Evolutionary conservation across 2,113 vertebrate species (phyloP).

Genomic region (Alectura lathami): DNA sequence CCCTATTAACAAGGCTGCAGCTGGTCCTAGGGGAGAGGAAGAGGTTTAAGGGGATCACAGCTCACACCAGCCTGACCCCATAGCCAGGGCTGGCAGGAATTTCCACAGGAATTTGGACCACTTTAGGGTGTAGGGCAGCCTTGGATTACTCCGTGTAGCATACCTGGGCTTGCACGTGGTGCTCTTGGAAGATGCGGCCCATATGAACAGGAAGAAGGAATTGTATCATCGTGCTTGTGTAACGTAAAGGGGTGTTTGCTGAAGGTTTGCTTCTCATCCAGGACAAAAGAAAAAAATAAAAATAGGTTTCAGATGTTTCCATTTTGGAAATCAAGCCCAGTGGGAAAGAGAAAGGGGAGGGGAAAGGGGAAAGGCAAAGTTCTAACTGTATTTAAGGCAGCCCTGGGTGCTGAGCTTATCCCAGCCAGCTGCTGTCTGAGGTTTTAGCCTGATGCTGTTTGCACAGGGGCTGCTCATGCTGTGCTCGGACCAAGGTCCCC

Average conservation of each 20-base stretch:
- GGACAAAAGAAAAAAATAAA: not conserved
- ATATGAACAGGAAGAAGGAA: rapidly evolving
- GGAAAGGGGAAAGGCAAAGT: not conserved
- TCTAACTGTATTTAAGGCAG: not conserved
- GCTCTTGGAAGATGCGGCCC: not conserved
- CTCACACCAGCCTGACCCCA: not conserved
- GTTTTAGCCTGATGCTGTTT: not conserved
- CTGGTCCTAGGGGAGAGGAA: not conserved
- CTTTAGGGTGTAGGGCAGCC: rapidly evolving
- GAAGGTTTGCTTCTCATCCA: not conserved
- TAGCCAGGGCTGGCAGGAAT: not conserved
- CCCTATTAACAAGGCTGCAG: not conserved
- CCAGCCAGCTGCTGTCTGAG: rapidly evolving
- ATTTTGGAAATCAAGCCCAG: not conserved
- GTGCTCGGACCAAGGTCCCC: not conserved
- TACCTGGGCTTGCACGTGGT: rapidly evolving
- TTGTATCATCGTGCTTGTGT: rapidly evolving
- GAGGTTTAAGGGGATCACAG: not conserved
- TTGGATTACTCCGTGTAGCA: rapidly evolving
- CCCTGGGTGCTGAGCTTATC: not conserved
- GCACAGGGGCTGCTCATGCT: rapidly evolving
- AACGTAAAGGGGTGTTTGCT: not conserved
- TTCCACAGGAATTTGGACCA: not conserved
- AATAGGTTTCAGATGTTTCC: not conserved
- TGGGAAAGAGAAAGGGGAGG: not conserved